Percentiles rank a stretch among this genome's conserved stretches.
phyloP scores from a whole-genome alignment of 2,113 vertebrate species.

The Muscicapa adusta region DNA sequence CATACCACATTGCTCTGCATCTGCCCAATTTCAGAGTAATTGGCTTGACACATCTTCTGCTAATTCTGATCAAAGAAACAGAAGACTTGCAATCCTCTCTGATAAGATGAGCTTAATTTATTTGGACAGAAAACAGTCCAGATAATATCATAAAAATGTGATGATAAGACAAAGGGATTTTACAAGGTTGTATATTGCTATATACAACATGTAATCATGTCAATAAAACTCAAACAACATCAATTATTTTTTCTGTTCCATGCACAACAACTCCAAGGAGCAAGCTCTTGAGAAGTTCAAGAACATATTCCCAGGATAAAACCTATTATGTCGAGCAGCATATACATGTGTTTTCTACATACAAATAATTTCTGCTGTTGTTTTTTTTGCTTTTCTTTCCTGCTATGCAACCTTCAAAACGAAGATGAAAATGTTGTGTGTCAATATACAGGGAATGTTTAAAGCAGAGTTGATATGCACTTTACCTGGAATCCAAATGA shows the following conservation, averaged over 20 bases:
- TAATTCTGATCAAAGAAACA: constrained; percentile 12
- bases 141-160: not conserved
- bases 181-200: not conserved
- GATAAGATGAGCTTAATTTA: not conserved
- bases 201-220: not conserved
- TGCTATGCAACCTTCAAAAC: not conserved
- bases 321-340: not conserved
- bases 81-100: not conserved
- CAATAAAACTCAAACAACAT: not conserved
- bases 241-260: not conserved
- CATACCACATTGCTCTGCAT: not conserved
- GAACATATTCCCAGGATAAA: not conserved
- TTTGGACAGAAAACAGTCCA: not conserved
- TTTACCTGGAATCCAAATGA: not conserved
- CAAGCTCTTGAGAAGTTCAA: not conserved
- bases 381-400: not conserved
- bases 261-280: not conserved
- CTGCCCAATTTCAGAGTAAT: not conserved
- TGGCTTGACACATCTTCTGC: not conserved
- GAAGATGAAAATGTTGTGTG: not conserved
- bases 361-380: not conserved
- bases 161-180: not conserved
- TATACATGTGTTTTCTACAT: not conserved
- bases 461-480: not conserved
- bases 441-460: not conserved